phyloP scores from a whole-genome alignment of 1,140 invertebrate genomes.

The Andricus grossulariae region DNA sequence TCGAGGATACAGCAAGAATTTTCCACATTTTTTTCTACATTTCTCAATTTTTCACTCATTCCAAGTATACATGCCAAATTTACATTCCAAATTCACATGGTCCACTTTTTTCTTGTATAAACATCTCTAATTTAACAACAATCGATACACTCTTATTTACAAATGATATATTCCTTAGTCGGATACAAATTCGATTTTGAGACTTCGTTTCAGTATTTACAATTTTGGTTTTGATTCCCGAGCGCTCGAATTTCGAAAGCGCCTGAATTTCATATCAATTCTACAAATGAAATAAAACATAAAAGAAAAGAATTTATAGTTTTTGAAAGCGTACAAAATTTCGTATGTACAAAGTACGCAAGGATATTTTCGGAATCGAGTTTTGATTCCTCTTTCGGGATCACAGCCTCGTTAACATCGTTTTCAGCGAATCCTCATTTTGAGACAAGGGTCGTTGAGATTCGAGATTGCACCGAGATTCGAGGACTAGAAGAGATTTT shows the following conservation, averaged over 20 bases:
- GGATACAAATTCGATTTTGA: conserved; percentile 9
- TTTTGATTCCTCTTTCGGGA: conserved; percentile 1
- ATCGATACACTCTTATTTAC: conserved; percentile 23
- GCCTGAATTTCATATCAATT: too few species aligned
- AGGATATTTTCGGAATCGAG: conserved; percentile 14
- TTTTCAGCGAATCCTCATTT: neutral
- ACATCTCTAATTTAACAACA: conserved; percentile 25
- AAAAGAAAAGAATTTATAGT: neutral
- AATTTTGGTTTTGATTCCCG: neutral
- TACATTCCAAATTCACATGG: neutral
- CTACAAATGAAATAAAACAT: too few species aligned
- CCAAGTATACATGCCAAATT: neutral
- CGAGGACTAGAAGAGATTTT: conserved; percentile 58
- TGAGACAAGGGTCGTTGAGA: neutral
- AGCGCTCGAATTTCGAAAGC: neutral
- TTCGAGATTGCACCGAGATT: conserved; percentile 46
- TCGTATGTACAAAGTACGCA: neutral
- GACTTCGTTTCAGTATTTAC: neutral
- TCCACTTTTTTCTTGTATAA: conserved; percentile 9
- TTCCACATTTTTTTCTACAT: neutral
- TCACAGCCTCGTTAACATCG: conserved; percentile 14
- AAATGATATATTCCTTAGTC: neutral
- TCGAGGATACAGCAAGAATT: neutral
- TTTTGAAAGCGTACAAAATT: neutral
- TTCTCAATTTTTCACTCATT: neutral